Evolutionary conservation across 92 coral and sea anemone species (phyloP), one percentile per base, ranked within the genome.

Genomic region (Desmophyllum pertusum): DNA sequence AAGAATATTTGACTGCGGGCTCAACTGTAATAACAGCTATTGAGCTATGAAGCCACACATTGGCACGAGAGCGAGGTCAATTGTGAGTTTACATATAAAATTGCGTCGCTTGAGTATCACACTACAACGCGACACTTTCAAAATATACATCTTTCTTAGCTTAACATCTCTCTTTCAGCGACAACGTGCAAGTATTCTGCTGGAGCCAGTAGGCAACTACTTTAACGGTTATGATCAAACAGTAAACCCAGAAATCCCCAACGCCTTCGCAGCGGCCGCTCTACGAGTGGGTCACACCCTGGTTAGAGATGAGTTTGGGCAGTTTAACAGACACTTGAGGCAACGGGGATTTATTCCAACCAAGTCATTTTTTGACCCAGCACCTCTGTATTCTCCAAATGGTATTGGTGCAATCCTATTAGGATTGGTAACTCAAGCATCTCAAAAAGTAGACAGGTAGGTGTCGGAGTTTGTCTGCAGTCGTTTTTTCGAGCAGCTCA

Each of bases 261-360:
- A 87, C 81, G 25, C 69, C 39, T 62, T 87, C 46, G 86, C 86
- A 2, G 9, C 90, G 36, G 90, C 90, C 6, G 90, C 86, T 6
- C 29, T 87, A 68, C 41, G 90, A n/a, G 64, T 87, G 36, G 90
- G 90, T 9, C 90, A 87, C 70, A 45, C 70, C 36, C 43, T 86
- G 76, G 74, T 87, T 30, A 76, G 80, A 51, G 48, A 81, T 21
- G 33, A 37, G 3, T 87, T 87, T 57, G 41, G 41, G 13, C 74
- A 76, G 41, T 48, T 74, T 38, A 55, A 39, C 64, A 37, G 59
- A 14, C 53, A 43, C 15, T 42, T 67, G 29, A 74, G 1, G 17
- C 51, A 37, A n/a, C 76, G 75, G 19, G 36, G 75, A n/a, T 46
- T 69, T n/a, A 80, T 80, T 57, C 48, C 81, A 37, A 65, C 42